Percentiles rank a stretch among this genome's conserved stretches.
Evolutionary conservation across 1,140 invertebrate genomes (phyloP).

Genomic region (Hycleus cichorii): DNA sequence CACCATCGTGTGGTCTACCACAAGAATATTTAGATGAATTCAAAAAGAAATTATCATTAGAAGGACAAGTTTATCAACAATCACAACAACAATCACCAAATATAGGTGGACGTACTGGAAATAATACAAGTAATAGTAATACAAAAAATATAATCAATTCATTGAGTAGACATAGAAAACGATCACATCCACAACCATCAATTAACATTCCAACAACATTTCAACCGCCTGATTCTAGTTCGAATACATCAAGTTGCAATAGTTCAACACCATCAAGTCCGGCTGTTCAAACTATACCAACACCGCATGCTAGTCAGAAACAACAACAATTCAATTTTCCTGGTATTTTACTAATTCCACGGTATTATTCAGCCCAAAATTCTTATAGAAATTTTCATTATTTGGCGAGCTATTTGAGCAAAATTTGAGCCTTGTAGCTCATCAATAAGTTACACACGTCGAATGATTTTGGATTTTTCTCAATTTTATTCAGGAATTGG

Average conservation of each 20-base stretch:
- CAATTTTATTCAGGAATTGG: too few relatives aligned
- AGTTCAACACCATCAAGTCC: conserved; percentile 94
- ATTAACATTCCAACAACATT: conserved; percentile 51
- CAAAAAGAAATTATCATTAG: conserved; percentile 45
- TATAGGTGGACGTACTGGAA: conserved; percentile 27
- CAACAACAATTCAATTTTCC: conserved; percentile 82
- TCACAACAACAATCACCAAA: conserved; percentile 15
- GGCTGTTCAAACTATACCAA: conserved; percentile 60
- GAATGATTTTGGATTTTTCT: too few relatives aligned
- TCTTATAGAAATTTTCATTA: too few relatives aligned
- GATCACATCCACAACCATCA: conserved; percentile 50
- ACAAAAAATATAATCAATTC: conserved; percentile 34
- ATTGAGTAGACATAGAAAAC: conserved; percentile 39
- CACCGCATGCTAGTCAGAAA: conserved; percentile 42
- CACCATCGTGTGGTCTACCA: conserved; percentile 84
- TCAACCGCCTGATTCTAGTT: conserved; percentile 76
- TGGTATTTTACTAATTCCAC: conserved; percentile 43
- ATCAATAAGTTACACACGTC: too few relatives aligned
- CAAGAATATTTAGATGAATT: conserved; percentile 75
- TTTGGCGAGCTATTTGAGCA: too few relatives aligned
- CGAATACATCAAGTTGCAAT: conserved; percentile 92
- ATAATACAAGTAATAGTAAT: not conserved
- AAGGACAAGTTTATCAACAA: conserved; percentile 37
- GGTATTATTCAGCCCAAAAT: too few relatives aligned
- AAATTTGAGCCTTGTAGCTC: too few relatives aligned